Evolutionary conservation across 2,888 invertebrate genomes (phyloP).

Genomic region (Listrodromus nycthemerus): DNA sequence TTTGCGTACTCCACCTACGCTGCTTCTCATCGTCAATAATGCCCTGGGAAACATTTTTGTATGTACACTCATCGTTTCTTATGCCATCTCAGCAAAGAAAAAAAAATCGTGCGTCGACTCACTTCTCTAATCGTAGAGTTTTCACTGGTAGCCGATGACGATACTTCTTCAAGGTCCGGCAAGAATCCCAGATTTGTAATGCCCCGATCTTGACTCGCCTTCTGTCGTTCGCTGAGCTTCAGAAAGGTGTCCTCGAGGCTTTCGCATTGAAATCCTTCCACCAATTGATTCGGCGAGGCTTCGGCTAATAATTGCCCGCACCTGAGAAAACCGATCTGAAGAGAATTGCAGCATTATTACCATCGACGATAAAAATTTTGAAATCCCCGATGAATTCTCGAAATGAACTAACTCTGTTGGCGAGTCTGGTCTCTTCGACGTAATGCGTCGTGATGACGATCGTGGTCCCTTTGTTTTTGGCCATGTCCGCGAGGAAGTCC

Average conservation of each 20-base stretch:
- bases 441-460: constrained; percentile 98
- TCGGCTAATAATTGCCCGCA: constrained; percentile 94
- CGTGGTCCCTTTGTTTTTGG: constrained; percentile 89
- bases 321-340: constrained; percentile 95
- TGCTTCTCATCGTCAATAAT: constrained; percentile 70
- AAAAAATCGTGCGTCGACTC: constrained; percentile 14
- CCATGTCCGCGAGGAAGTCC: constrained; percentile 92
- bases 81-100: background rate
- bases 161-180: constrained; percentile 68
- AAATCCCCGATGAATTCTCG: background rate
- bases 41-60: constrained; percentile 65
- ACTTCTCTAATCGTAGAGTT: constrained; percentile 43
- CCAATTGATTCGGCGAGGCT: constrained; percentile 90
- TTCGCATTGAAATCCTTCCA: constrained; percentile 89
- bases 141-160: constrained; percentile 48
- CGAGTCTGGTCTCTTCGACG: constrained; percentile 95
- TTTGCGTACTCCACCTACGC: constrained; percentile 39
- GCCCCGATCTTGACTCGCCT: constrained; percentile 79
- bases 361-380: background rate
- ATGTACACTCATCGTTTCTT: background rate
- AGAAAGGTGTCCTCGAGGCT: constrained; percentile 96
- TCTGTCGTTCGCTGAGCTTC: constrained; percentile 89
- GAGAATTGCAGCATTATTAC: constrained; percentile 34
- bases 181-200: constrained; percentile 57
- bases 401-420: constrained; percentile 88